A percentile compares a stretch with the other conserved stretches of the same genome.
Conservation (phyloP, 2,113 vertebrate genomes). For the Symphodus melops region DNA sequence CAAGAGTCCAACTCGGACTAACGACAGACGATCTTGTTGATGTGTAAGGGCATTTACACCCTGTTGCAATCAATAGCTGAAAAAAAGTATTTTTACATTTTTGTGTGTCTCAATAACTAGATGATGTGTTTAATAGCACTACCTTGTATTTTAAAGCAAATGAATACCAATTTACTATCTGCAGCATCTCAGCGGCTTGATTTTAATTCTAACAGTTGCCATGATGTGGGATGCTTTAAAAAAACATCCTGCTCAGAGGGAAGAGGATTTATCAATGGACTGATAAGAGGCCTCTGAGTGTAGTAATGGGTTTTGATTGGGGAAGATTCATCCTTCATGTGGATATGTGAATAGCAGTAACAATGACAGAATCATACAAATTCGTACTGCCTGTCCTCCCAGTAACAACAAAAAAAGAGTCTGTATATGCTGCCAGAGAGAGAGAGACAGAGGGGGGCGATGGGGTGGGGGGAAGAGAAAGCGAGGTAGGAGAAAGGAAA, state of each 20-base stretch:
- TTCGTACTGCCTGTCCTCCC: neutral
- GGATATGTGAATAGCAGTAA: constrained; percentile 9
- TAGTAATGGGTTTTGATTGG: constrained; percentile 28
- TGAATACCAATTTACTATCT: constrained; percentile 9
- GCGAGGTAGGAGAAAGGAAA: neutral
- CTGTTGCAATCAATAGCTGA: neutral
- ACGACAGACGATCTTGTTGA: too few relatives aligned
- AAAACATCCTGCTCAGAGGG: constrained; percentile 4
- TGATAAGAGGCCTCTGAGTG: constrained; percentile 43
- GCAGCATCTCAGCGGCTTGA: constrained; percentile 26
- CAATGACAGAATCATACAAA: neutral
- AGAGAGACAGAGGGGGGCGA: neutral
- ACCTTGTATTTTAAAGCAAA: constrained; percentile 9
- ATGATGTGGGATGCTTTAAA: constrained; percentile 31
- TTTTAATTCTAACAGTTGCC: constrained; percentile 51
- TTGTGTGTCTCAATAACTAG: neutral
- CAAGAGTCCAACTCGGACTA: too few relatives aligned
- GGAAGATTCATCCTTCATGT: constrained; percentile 14
- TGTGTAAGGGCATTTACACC: neutral
- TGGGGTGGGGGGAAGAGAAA: too few relatives aligned
- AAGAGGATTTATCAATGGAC: constrained; percentile 30
- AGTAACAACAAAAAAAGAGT: neutral
- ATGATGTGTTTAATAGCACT: constrained; percentile 3
- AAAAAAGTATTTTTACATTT: neutral
- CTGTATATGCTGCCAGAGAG: neutral